Evolutionary conservation across 2,888 invertebrate genomes (phyloP), one percentile per base, ranked within the genome.

Genomic region (Balanococcus diminutus): DNA sequence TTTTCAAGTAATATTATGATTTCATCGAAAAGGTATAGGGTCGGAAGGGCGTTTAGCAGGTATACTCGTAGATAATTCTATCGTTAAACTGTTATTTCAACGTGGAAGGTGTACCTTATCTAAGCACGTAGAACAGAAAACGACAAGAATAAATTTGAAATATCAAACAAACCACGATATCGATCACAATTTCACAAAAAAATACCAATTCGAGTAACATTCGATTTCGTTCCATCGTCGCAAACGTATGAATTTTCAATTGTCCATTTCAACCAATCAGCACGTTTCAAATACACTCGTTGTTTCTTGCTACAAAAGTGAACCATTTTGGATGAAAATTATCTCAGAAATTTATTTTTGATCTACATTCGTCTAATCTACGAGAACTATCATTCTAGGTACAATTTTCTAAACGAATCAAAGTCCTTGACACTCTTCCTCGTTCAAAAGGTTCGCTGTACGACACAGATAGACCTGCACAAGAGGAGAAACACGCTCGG

Each of bases 391-490:
- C 25, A 25, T 72, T 72, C n/a, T n/a, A n/a, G n/a, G n/a, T n/a
- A n/a, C n/a, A n/a, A n/a, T n/a, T n/a, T n/a, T n/a, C 31, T 72
- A 72, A 67, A 72, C 16, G 31, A 72, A 72, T 72, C 14, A 72
- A 28, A 31, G 31, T 72, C 72, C 72, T 72, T 31, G 72, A 72
- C 72, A 67, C 67, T 16, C 16, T 31, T 22, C 16, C 72, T 6
- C 16, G 72, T 31, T 31, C 31, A 67, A 72, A n/a, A 31, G 72
- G 28, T 72, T 72, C 31, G 72, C 8, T 25, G 8, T 22, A n/a
- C n/a, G n/a, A n/a, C n/a, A n/a, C n/a, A 56, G 56, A 11, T 56
- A 56, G n/a, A n/a, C 42, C 42, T 22, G 5, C 36, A 56, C 22
- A 56, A 56, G 56, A 8, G 46, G n/a, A 46, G 3, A 46, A 42